Base-by-base conservation (phyloP, 2,113 vertebrate genomes). In the Patagioenas fasciata region DNA sequence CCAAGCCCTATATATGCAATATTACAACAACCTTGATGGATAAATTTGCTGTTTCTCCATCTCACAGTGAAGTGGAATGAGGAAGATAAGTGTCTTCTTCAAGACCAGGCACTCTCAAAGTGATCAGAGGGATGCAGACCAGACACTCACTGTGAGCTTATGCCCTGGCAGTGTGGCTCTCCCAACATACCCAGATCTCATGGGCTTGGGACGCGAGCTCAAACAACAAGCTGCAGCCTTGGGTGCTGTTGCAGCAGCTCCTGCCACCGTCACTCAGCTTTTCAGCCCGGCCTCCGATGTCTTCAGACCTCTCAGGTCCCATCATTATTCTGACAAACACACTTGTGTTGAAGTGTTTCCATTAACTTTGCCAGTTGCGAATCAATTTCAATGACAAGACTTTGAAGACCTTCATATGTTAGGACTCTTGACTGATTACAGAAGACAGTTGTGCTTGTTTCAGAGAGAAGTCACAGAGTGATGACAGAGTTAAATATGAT, bases 401-500 rank as follows among this genome's bases (percentile, higher is more conserved):
- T 53, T 47, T 28, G 72, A 77, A 67, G n/a, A 19, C 28, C 42
- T 54, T 85, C 36, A 5, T 53, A n/a, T 16, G 15, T 69, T 67
- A 80, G 21, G 51, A 78, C 51, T 61, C 40, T 23, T 65, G 40
- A 91, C 64, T 26, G 65, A 70, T 47, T 85, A 50, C 36, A 85
- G 74, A 78, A 58, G 36, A 51, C 38, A 74, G 28, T 70, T 56
- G 19, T 47, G 54, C 3, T 69, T 87, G 65, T 73, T 81, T 81
- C 31, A 21, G 56, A 71, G 29, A 56, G 51, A 81, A 53, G 71
- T 89, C 61, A 82, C 32, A 53, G 51, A 72, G 32, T 34, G 36
- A 74, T 73, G 56, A 79, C 42, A 80, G 53, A 71, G 56, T 56
- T 69, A 89, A 82, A 72, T 36, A 61, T 62, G 86, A 92, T 95